These are phyloP conservation scores for Graphium colonna DNA, from an alignment of 2,888 invertebrate genomes.

Conservation along the genomic window DNA sequence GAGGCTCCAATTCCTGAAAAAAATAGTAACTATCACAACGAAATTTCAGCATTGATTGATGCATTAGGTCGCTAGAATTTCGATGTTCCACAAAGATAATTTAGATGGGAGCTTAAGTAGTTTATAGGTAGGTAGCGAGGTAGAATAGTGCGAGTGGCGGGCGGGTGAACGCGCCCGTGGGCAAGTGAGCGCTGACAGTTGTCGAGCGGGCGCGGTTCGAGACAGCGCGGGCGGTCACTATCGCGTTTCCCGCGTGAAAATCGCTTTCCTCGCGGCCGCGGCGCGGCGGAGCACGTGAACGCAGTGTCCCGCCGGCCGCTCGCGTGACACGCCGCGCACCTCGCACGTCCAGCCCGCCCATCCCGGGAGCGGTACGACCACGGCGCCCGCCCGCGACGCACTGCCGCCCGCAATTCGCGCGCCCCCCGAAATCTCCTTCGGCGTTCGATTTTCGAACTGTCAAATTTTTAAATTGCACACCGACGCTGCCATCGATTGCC, in stretches of 20 bases:
- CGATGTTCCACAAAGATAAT: no score
- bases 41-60: no score
- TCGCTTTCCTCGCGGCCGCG: conserved; percentile 72
- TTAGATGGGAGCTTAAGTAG: no score
- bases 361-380: conserved; percentile 57
- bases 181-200: conserved; percentile 54
- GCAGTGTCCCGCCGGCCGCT: conserved; percentile 78
- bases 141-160: conserved; percentile 30
- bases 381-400: conserved; percentile 59
- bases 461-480: conserved; percentile 45
- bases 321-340: conserved; percentile 71
- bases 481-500: conserved; percentile 55
- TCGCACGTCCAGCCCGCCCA: conserved; percentile 44
- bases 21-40: no score
- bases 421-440: conserved; percentile 33
- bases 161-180: conserved; percentile 33
- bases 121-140: conserved; percentile 22
- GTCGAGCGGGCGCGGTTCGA: conserved; percentile 58
- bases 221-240: conserved; percentile 71
- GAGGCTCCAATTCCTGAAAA: no score
- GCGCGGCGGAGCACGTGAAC: conserved; percentile 65
- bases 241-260: conserved; percentile 77
- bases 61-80: no score
- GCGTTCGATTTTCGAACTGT: conserved; percentile 44
- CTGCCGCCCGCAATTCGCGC: conserved; percentile 50